These are phyloP conservation scores for Typhlichthys eigenmanni DNA, from an alignment of 2,797 vertebrate genomes.

Conservation along the genomic window DNA sequence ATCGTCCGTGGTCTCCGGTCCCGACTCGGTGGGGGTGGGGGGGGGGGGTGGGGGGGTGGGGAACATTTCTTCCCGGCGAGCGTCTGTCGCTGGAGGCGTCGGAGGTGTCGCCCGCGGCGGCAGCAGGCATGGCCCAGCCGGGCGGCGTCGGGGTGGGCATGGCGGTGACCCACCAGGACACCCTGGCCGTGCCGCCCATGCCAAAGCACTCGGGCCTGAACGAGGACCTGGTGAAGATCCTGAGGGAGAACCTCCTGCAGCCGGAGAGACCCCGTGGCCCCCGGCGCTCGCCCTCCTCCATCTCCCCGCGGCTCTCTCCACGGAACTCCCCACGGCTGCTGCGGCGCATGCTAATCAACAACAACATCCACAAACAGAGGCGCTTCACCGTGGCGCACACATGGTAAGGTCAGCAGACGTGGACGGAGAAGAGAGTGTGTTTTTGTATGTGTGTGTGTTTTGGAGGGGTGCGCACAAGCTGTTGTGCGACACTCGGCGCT, in stretches of 20 bases:
- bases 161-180: constrained; percentile 83
- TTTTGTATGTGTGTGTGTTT: not conserved
- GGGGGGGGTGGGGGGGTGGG: not conserved
- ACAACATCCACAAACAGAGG: constrained; percentile 93
- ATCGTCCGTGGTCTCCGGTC: not conserved
- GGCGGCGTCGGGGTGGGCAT: constrained; percentile 64
- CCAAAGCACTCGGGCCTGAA: constrained; percentile 91
- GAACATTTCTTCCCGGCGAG: not conserved
- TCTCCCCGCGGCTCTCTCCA: constrained; percentile 90
- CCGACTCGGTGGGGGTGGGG: not conserved
- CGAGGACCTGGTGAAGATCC: constrained; percentile 94
- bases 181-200: constrained; percentile 87
- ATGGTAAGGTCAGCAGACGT: constrained; percentile 82
- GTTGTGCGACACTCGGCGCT: not conserved
- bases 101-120: constrained; percentile 49
- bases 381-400: constrained; percentile 98
- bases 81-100: constrained; percentile 20
- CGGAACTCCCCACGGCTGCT: constrained; percentile 95
- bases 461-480: too few relatives aligned
- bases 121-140: constrained; percentile 90
- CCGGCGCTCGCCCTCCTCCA: constrained; percentile 84
- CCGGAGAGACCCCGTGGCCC: constrained; percentile 85
- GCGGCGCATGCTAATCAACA: constrained; percentile 93
- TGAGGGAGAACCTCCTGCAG: constrained; percentile 96
- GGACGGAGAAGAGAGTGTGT: not conserved